These are phyloP conservation scores for Metaphire vulgaris DNA, from an alignment of 1,140 invertebrate genomes.

Conservation along the genomic window DNA sequence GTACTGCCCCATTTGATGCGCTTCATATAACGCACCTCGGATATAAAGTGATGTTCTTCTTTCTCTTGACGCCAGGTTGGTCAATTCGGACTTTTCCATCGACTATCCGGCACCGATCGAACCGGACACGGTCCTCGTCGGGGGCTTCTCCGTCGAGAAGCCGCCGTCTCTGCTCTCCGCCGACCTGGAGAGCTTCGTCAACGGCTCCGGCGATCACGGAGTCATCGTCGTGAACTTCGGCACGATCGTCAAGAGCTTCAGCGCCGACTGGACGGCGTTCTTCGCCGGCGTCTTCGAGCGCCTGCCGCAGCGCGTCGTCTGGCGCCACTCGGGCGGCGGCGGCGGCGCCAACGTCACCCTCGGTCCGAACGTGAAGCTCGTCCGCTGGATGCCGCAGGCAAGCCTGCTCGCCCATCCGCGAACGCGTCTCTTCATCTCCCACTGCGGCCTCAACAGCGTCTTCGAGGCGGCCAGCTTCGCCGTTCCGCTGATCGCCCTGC, in stretches of 20 bases:
- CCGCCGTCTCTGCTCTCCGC: neutral
- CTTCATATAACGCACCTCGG: too few relatives aligned
- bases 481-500: slow-evolving; percentile 18
- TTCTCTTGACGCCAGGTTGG: slow-evolving; percentile 2
- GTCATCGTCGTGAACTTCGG: slow-evolving; percentile 20
- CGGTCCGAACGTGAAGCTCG: slow-evolving; percentile 33
- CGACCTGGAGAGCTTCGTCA: slow-evolving; percentile 14
- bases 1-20: too few relatives aligned
- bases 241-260: slow-evolving; percentile 14
- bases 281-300: slow-evolving; percentile 17
- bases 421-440: slow-evolving; percentile 35
- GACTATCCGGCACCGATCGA: slow-evolving; percentile 23
- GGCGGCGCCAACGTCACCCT: neutral
- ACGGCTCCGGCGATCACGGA: slow-evolving; percentile 9
- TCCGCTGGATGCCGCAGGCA: slow-evolving; percentile 35
- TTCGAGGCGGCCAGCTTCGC: slow-evolving; percentile 18
- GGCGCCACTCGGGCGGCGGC: slow-evolving; percentile 3
- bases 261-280: slow-evolving; percentile 13
- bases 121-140: slow-evolving; percentile 14
- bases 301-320: slow-evolving; percentile 20
- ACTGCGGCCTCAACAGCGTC: slow-evolving; percentile 22
- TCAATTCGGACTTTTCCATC: slow-evolving; percentile 13
- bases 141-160: slow-evolving; percentile 11
- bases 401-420: slow-evolving; percentile 31
- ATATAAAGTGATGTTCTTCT: too few relatives aligned